Base-by-base conservation (phyloP, 2,797 vertebrate genomes). In the Synaphobranchus kaupii region DNA sequence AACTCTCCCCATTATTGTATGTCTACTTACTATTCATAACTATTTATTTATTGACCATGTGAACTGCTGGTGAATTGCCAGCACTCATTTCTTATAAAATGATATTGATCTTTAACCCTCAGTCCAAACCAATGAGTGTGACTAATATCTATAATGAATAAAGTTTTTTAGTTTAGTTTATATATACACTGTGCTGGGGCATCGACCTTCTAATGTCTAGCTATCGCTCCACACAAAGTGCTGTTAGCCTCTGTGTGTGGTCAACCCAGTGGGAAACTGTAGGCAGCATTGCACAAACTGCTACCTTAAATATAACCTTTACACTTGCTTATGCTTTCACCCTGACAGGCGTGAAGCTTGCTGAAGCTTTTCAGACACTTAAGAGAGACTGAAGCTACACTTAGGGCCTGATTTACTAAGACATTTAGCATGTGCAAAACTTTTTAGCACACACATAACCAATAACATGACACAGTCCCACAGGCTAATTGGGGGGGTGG, bases 1-100 rank as follows among this genome's bases (percentile, higher is more conserved):
- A 86, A 83, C 91, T 92, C 89, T 90, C 89, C 89, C 87, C 71
- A 88, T 92, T 90, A 91, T 92, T 91, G 89, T 91, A 91, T 87
- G 92, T 94, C 93, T 81, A 93, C 94, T 93, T 93, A 93, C 91
- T 90, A 92, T 94, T 95, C 92, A 91, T 88, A 90, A 89, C 92
- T 90, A 92, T 91, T 91, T 87, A 88, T 80, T 87, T 92, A 94
- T 95, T 87, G 92, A 95, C 92, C 89, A 91, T 68, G 86, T 86
- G 83, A 86, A 92, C 89, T 87, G 63, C 63, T 90, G 91, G 91
- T 91, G 89, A 93, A 94, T 93, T 93, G 88, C 90, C 92, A 91
- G 86, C 90, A 90, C 85, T 81, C 58, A 39, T 47, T 50, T 52
- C 48, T 83, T 83, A 92, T 91, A 91, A 91, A 93, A 89, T 91